Evolutionary conservation across 2,888 invertebrate species (phyloP), one percentile per base, ranked within the genome.

Genomic region (Drosophila demipolita): DNA sequence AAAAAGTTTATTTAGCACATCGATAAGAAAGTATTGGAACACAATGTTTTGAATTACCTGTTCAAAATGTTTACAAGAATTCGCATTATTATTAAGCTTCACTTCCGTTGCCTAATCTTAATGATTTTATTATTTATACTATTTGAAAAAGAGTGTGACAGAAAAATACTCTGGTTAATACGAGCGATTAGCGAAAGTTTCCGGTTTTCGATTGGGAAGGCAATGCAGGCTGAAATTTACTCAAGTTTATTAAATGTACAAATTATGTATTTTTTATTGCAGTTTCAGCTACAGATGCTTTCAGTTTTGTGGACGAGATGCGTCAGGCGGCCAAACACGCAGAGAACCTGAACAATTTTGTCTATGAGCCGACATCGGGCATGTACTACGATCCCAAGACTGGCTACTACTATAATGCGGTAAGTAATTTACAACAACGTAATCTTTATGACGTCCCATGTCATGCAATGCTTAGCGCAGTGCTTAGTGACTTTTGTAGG

Each of bases 361-460:
- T 97, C 35, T 98, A 96, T 93, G 97, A 98, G 79, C 96, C 96
- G 90, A 96, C 96, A 3, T 96, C 97, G 32, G 97, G 97, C 78
- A 95, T 97, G 93, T 98, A 98, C 93, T 98, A 97, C 93, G 97
- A 98, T 93, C 96, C 96, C 82, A 96, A 95, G 89, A 96, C 97
- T 80, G 97, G 98, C 73, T 98, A 97, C 93, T 98, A 98, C 93
- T 98, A 98, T 91, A 97, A 97, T 94, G 95, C 97, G 82, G 97
- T 97, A 94, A 94, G 95, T 74, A 45, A 67, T 81, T 83, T 81
- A 68, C 66, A 66, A 33, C 66, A 67, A 38, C 61, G 58, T 67
- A 83, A 85, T 83, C 88, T 80, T 88, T 85, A 85, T 79, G 85
- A 79, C 76, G 75, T 69, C 32, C 40, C 58, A 29, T 60, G 66